Conservation (phyloP, 2,888 invertebrate species). For the Eremobia ochroleuca region DNA sequence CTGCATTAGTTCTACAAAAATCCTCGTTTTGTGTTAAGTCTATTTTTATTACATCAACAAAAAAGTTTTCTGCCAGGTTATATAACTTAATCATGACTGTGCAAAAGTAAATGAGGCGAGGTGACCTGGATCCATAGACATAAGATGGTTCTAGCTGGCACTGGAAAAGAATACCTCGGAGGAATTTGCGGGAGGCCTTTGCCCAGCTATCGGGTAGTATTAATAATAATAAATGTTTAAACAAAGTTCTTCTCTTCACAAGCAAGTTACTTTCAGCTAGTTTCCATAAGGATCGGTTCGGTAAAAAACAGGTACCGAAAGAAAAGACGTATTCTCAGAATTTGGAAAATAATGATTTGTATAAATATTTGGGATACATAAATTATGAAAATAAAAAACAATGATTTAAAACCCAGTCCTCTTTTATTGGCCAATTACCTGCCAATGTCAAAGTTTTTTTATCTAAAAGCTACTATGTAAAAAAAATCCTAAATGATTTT, state of each 20-base stretch:
- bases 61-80: background rate
- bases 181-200: background rate
- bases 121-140: too few relatives aligned
- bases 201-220: too few relatives aligned
- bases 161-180: background rate
- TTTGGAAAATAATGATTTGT: too few relatives aligned
- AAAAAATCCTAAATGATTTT: background rate
- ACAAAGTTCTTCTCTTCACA: background rate
- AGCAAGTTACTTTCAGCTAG: background rate
- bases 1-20: constrained; percentile 21
- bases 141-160: background rate
- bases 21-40: background rate
- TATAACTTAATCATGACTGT: background rate
- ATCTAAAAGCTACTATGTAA: background rate
- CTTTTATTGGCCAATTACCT: background rate
- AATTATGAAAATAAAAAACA: background rate
- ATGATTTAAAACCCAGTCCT: background rate
- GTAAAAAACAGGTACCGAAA: background rate
- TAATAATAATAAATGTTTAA: too few relatives aligned
- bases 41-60: background rate
- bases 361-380: too few relatives aligned
- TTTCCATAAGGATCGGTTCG: background rate
- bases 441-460: constrained; percentile 9
- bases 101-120: too few relatives aligned
- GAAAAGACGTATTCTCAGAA: background rate